Conservation (phyloP, 2,888 invertebrate species). For the Ophion slaviceki region DNA sequence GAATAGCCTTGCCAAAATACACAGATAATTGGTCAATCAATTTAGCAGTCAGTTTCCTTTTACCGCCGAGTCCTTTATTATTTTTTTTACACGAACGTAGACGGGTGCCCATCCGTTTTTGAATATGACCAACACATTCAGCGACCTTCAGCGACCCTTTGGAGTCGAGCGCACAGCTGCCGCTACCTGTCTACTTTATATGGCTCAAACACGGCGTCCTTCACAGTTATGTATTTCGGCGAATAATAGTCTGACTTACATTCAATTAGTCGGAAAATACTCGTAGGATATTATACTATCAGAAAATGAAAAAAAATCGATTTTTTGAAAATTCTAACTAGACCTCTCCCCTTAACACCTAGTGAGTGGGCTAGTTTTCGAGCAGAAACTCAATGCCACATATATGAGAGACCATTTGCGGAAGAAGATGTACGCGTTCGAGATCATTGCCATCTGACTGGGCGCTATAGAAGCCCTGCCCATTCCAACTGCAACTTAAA, state of each 20-base stretch:
- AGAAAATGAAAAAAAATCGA: constrained; percentile 29
- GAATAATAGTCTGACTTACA: constrained; percentile 2
- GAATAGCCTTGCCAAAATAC: constrained; percentile 55
- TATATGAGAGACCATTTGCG: too few species aligned
- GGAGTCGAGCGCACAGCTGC: background rate
- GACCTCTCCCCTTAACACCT: background rate
- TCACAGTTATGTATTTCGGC: constrained; percentile 13
- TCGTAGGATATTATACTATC: background rate
- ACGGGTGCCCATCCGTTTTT: constrained; percentile 55
- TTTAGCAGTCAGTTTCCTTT: too few species aligned
- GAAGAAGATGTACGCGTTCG: too few species aligned
- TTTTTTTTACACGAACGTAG: constrained; percentile 35
- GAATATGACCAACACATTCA: constrained; percentile 56
- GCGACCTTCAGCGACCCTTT: background rate
- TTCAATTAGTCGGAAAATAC: constrained; percentile 17
- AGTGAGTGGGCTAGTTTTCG: too few species aligned
- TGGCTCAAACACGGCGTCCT: too few species aligned
- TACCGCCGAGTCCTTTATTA: background rate
- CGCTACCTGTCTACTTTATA: background rate
- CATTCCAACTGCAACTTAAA: too few species aligned
- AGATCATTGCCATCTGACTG: too few species aligned
- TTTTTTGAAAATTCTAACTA: background rate
- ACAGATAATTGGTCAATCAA: background rate
- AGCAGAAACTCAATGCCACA: too few species aligned
- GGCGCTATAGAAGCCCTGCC: too few species aligned